These are phyloP conservation scores for Olivierus martensii DNA, from an alignment of 1,140 invertebrate genomes.

Conservation along the genomic window DNA sequence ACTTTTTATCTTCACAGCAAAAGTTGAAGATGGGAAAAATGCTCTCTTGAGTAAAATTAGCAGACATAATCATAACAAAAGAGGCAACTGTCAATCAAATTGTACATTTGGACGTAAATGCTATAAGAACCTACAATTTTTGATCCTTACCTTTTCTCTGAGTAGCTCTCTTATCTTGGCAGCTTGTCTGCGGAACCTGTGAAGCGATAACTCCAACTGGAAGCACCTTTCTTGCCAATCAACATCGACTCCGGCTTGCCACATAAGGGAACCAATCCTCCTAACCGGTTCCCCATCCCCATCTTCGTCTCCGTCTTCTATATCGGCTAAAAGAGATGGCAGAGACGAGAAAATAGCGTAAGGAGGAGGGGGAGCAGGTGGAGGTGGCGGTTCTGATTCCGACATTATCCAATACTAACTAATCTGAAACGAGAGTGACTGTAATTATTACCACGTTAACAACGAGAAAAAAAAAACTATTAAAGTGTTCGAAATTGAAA, in stretches of 20 bases:
- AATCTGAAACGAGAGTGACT: too few relatives aligned
- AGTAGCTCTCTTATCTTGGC: constrained; percentile 69
- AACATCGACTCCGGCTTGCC: constrained; percentile 19
- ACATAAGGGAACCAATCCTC: background rate
- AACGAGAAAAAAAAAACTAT: too few relatives aligned
- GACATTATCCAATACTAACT: constrained; percentile 1
- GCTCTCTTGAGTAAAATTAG: too few relatives aligned
- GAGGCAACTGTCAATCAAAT: too few relatives aligned
- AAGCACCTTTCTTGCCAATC: constrained; percentile 68
- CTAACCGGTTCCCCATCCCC: constrained; percentile 3
- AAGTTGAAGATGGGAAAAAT: too few relatives aligned
- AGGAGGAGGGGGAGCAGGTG: constrained; percentile 8
- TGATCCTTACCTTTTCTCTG: constrained; percentile 55
- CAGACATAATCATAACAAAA: too few relatives aligned
- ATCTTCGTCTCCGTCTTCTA: constrained; percentile 17
- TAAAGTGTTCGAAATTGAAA: too few relatives aligned
- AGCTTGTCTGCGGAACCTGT: constrained; percentile 63
- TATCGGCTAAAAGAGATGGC: constrained; percentile 1
- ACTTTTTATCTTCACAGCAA: too few relatives aligned
- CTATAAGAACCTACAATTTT: background rate
- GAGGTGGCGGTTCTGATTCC: constrained; percentile 10
- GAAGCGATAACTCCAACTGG: constrained; percentile 63
- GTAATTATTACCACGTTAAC: too few relatives aligned
- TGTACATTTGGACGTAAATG: too few relatives aligned
- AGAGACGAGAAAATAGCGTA: constrained; percentile 1